A percentile compares a stretch with the other conserved stretches of the same genome.
These are phyloP conservation scores for Lacerta viridis DNA, from an alignment of 2,797 vertebrate genomes.

Conservation along the genomic window DNA sequence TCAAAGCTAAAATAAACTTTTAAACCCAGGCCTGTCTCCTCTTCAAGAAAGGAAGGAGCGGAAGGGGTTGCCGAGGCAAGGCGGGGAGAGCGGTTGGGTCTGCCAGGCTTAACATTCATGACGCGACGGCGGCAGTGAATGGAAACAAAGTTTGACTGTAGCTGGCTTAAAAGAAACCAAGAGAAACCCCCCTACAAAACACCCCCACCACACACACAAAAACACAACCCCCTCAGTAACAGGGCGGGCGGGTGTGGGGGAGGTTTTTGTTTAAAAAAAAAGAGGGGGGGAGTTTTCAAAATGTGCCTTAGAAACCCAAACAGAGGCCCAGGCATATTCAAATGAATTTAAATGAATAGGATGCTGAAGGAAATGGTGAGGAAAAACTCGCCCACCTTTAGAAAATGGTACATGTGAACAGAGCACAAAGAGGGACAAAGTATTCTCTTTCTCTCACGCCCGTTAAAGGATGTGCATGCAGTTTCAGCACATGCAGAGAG, in stretches of 20 bases:
- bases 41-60: slow-evolving; percentile 60
- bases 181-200: slow-evolving; percentile 62
- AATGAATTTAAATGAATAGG: slow-evolving; percentile 75
- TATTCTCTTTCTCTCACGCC: not conserved
- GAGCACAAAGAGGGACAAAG: not conserved
- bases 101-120: slow-evolving; percentile 71
- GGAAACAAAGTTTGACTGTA: slow-evolving; percentile 64
- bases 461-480: not conserved
- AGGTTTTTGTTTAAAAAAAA: slow-evolving; percentile 3
- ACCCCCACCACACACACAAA: slow-evolving; percentile 63
- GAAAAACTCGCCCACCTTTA: slow-evolving; percentile 37
- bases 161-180: slow-evolving; percentile 73
- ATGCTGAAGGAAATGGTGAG: slow-evolving; percentile 38
- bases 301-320: slow-evolving; percentile 78
- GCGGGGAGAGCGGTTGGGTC: slow-evolving; percentile 22
- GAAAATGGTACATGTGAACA: slow-evolving; percentile 19
- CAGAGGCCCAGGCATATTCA: slow-evolving; percentile 79
- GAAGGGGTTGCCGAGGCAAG: slow-evolving; percentile 38
- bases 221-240: not conserved
- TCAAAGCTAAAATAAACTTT: slow-evolving; percentile 71
- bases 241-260: slow-evolving; percentile 10
- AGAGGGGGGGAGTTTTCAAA: slow-evolving; percentile 62
- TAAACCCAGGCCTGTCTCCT: slow-evolving; percentile 48
- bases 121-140: slow-evolving; percentile 29
- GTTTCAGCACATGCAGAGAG: not conserved